These are phyloP conservation scores for Bombus ignitus DNA, from an alignment of 1,140 invertebrate species.

Conservation along the genomic window DNA sequence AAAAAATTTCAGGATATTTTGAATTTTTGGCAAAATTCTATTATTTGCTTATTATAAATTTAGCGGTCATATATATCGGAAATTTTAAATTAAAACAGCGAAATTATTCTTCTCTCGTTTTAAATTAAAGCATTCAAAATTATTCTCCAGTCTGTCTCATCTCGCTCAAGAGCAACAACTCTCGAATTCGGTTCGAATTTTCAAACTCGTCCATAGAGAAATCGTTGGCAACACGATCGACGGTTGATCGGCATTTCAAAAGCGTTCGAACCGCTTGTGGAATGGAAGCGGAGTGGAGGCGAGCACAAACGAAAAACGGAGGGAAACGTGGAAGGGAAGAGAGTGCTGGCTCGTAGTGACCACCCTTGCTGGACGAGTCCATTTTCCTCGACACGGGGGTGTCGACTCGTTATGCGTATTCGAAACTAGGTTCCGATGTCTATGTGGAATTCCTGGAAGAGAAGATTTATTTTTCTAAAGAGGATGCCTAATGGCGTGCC, in stretches of 20 bases:
- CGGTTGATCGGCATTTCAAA: constrained; percentile 25
- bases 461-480: constrained; percentile 81
- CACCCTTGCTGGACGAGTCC: constrained; percentile 60
- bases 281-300: background rate
- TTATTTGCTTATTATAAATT: too few relatives aligned
- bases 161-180: background rate
- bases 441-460: constrained; percentile 72
- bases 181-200: background rate
- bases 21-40: too few relatives aligned
- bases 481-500: constrained; percentile 74
- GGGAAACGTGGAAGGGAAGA: background rate
- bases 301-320: background rate
- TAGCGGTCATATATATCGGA: too few relatives aligned
- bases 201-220: background rate
- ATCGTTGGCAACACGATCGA: background rate
- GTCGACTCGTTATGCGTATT: constrained; percentile 51
- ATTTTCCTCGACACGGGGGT: constrained; percentile 58
- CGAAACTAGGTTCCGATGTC: constrained; percentile 26
- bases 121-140: background rate
- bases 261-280: background rate
- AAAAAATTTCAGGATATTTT: too few relatives aligned
- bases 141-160: too few relatives aligned
- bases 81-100: background rate
- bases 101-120: too few relatives aligned
- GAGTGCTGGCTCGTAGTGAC: constrained; percentile 26